Conservation (phyloP, 1,140 invertebrate genomes). For the Lepidurus couesii region DNA sequence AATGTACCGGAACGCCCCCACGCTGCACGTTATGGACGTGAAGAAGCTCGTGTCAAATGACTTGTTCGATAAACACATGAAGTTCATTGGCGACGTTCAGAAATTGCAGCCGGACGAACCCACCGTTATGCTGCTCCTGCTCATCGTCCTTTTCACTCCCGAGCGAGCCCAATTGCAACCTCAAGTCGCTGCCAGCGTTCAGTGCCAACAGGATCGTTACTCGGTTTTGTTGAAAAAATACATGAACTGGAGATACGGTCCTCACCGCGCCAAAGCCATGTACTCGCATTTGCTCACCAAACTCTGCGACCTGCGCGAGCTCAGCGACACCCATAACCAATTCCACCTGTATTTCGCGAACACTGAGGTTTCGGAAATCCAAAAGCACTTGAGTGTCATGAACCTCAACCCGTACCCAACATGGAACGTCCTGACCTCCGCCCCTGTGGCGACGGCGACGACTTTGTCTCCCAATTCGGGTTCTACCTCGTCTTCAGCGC, state of each 20-base stretch:
- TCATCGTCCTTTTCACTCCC: slow-evolving; percentile 50
- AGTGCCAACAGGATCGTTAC: slow-evolving; percentile 49
- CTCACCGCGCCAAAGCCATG: slow-evolving; percentile 42
- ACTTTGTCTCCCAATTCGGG: neutral
- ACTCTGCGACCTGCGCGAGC: slow-evolving; percentile 51
- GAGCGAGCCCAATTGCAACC: slow-evolving; percentile 47
- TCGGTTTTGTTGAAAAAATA: slow-evolving; percentile 49
- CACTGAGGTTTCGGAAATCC: slow-evolving; percentile 41
- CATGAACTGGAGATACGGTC: slow-evolving; percentile 48
- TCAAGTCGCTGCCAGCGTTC: slow-evolving; percentile 40
- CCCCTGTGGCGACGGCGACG: neutral
- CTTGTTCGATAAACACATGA: slow-evolving; percentile 51
- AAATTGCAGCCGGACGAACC: slow-evolving; percentile 50
- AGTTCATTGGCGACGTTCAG: slow-evolving; percentile 45
- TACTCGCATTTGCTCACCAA: slow-evolving; percentile 52
- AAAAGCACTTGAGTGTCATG: slow-evolving; percentile 41
- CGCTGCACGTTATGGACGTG: slow-evolving; percentile 39
- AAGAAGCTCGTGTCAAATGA: slow-evolving; percentile 41
- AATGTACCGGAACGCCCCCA: slow-evolving; percentile 33
- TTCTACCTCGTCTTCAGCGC: neutral
- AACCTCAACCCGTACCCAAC: slow-evolving; percentile 39
- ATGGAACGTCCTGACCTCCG: slow-evolving; percentile 27
- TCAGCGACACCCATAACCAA: slow-evolving; percentile 52
- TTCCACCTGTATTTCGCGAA: slow-evolving; percentile 44
- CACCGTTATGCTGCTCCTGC: slow-evolving; percentile 48